A percentile compares a stretch with the other conserved stretches of the same genome.
Evolutionary conservation across 2,797 vertebrate genomes (phyloP).

Genomic region (Karalla daura): DNA sequence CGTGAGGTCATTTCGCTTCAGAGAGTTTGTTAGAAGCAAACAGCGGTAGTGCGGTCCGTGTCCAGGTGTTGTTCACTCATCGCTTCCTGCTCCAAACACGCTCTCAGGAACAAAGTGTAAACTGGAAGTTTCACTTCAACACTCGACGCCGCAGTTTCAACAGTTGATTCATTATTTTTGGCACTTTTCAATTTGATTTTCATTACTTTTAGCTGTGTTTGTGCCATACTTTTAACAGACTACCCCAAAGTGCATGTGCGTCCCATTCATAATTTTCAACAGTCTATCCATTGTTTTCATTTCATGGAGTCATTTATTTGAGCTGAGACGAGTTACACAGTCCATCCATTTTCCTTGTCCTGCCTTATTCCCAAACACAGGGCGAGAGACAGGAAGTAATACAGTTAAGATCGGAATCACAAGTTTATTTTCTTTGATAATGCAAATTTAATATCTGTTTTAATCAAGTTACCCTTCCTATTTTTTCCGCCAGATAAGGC

Average conservation of each 20-base stretch:
- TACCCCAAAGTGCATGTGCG: neutral
- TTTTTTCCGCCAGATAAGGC: neutral
- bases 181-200: too few relatives aligned
- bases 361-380: too few relatives aligned
- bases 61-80: conserved; percentile 72
- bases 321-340: neutral
- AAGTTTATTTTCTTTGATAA: neutral
- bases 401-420: neutral
- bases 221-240: neutral
- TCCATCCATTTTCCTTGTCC: too few relatives aligned
- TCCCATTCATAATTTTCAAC: neutral
- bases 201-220: neutral
- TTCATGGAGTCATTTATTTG: too few relatives aligned
- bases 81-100: neutral
- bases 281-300: neutral
- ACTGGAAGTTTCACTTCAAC: neutral
- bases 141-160: neutral
- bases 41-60: conserved; percentile 57
- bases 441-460: neutral
- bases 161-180: neutral
- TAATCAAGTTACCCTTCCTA: neutral
- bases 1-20: conserved; percentile 69
- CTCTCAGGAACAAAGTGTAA: neutral
- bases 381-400: too few relatives aligned
- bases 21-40: conserved; percentile 53